Conservation (phyloP, 2,888 invertebrate genomes). For the Pristionchus maxplancki region DNA sequence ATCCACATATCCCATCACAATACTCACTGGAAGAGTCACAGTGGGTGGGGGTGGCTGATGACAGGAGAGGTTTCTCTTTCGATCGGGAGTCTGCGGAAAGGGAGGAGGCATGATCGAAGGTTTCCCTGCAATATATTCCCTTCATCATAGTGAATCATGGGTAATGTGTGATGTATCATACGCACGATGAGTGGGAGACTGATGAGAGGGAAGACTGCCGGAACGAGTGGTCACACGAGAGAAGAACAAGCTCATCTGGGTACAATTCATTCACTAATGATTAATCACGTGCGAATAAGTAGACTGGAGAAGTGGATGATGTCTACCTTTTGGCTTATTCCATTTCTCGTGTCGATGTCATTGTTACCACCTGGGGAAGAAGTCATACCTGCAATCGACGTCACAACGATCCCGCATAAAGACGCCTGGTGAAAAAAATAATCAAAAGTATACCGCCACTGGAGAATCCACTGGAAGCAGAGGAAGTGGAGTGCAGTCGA, state of each 20-base stretch:
- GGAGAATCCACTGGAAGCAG: slow-evolving; percentile 45
- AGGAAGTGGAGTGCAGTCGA: slow-evolving; percentile 25
- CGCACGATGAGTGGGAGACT: not conserved
- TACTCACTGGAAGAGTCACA: slow-evolving; percentile 17
- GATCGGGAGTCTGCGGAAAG: not conserved
- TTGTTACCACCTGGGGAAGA: not conserved
- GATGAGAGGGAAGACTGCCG: slow-evolving; percentile 24
- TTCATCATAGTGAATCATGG: not conserved
- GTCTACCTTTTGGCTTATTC: slow-evolving; percentile 13
- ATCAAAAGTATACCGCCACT: slow-evolving; percentile 24
- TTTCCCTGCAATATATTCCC: not conserved
- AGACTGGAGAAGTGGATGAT: too few relatives aligned
- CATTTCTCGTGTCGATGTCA: not conserved
- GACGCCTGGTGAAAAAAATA: too few relatives aligned
- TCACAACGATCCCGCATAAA: too few relatives aligned
- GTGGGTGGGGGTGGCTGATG: slow-evolving; percentile 27
- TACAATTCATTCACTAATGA: not conserved
- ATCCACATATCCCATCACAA: too few relatives aligned
- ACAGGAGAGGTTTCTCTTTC: not conserved
- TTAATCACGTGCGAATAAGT: not conserved
- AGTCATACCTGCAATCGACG: not conserved
- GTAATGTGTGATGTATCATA: too few relatives aligned
- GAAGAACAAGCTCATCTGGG: slow-evolving; percentile 18
- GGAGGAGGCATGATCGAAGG: not conserved
- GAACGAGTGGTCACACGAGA: slow-evolving; percentile 32